Base-by-base conservation (phyloP, 2,797 vertebrate genomes). In the Anguilla megastoma region DNA sequence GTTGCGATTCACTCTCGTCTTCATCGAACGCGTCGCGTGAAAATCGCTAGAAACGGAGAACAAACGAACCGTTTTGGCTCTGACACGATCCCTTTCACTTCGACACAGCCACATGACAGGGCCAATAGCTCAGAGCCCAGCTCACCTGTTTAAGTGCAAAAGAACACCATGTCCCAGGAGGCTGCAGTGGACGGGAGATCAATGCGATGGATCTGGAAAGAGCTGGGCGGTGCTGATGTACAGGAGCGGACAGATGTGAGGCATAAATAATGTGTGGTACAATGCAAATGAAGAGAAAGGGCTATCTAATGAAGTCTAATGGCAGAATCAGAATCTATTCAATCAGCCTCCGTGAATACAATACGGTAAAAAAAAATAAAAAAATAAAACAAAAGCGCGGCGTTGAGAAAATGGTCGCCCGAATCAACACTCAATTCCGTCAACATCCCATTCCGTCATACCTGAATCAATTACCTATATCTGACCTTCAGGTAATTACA, bases 1-100 rank as follows among this genome's bases (percentile, higher is more conserved):
- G 12, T 0, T 41, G 71, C n/a, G 33, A 60, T 85, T 33, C 3
- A 36, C 27, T 83, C 18, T 21, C 80, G 2, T 24, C 24, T 27
- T 54, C 48, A 6, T 12, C 30, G 4, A 58, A 30, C 16, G n/a
- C 27, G 16, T 16, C 27, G 56, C 50, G 7, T 16, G 52, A 84
- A 30, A 7, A 30, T 36, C 30, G 27, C 74, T 41, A 45, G 71
- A 36, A 4, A 14, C 30, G 16, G 84, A 85, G 84, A 85, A 56
- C 21, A 48, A 82, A 82, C 18, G 21, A 21, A 18, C 76, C 36
- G 91, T 91, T 10, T 8, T 85, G 71, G 83, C 0, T 33, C 88
- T 88, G 91, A 94, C 92, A 88, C 91, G 93, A 94, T 95, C 92
- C 92, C 89, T 87, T 89, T 90, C 89, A 92, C 91, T 93, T 92